Conservation (phyloP, 2,797 vertebrate species). For the Cheirogaleus major region DNA sequence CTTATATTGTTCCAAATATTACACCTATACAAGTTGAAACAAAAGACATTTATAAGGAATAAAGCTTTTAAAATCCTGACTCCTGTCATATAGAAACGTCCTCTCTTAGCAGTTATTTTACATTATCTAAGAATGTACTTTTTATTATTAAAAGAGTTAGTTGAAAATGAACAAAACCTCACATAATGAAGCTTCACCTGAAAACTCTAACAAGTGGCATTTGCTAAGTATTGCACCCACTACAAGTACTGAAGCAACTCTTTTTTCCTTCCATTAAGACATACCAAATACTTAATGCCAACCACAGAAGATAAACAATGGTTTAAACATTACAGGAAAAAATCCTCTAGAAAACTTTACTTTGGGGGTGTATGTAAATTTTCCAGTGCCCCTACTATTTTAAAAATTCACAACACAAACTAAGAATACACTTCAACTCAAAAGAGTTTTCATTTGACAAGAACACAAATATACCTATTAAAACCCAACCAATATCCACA, state of each 20-base stretch:
- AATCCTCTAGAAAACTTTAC: background rate
- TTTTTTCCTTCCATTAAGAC: background rate
- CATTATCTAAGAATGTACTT: background rate
- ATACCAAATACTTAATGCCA: background rate
- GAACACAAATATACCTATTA: background rate
- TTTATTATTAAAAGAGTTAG: background rate
- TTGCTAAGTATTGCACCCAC: background rate
- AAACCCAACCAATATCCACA: background rate
- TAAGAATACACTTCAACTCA: background rate
- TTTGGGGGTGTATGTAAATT: background rate
- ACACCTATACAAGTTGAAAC: background rate
- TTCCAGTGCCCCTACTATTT: background rate
- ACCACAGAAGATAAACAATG: background rate
- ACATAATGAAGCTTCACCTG: background rate
- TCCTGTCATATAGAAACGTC: background rate
- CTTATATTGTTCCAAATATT: background rate
- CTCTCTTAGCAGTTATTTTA: background rate
- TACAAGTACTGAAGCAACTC: background rate
- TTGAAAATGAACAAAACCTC: background rate
- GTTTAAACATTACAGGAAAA: background rate
- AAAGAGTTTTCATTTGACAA: constrained; percentile 38
- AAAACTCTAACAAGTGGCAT: background rate
- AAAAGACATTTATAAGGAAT: background rate
- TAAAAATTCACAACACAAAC: constrained; percentile 2
- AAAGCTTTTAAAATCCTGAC: constrained; percentile 29